Conservation (phyloP, 2,113 vertebrate species). For the Apteryx mantelli region DNA sequence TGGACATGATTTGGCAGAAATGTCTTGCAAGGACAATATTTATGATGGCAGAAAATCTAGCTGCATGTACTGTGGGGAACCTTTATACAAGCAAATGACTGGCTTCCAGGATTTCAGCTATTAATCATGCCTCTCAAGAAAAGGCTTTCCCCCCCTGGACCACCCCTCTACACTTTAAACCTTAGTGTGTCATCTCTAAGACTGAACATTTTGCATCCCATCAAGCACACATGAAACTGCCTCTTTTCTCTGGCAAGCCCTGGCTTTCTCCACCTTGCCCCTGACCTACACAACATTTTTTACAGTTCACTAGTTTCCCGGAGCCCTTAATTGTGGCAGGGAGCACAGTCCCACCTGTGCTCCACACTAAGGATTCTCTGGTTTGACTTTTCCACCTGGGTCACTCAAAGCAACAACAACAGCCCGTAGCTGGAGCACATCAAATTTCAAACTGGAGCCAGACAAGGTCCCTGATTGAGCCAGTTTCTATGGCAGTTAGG, state of each 20-base stretch:
- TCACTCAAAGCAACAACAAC: neutral
- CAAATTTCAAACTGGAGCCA: neutral
- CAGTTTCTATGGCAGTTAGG: neutral
- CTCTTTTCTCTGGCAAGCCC: neutral
- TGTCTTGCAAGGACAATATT: conserved; percentile 56
- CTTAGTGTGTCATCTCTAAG: neutral
- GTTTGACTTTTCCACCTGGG: neutral
- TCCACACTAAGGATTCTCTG: neutral
- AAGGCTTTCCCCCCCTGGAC: neutral
- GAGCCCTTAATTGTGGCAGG: neutral
- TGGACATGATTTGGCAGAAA: conserved; percentile 44
- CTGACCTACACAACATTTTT: neutral
- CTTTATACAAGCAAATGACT: neutral
- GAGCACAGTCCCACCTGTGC: neutral
- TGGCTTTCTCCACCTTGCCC: neutral
- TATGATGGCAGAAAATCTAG: conserved; percentile 33
- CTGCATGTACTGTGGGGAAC: neutral
- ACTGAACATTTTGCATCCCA: neutral
- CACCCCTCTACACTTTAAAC: neutral
- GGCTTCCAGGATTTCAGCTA: neutral
- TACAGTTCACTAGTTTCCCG: neutral
- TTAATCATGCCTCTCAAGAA: neutral
- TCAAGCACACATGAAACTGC: neutral
- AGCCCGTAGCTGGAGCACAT: neutral
- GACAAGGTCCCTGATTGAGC: neutral